A percentile compares a stretch with the other conserved stretches of the same genome.
Conservation (phyloP, 2,888 invertebrate genomes). For the Pterobdella sp. region DNA sequence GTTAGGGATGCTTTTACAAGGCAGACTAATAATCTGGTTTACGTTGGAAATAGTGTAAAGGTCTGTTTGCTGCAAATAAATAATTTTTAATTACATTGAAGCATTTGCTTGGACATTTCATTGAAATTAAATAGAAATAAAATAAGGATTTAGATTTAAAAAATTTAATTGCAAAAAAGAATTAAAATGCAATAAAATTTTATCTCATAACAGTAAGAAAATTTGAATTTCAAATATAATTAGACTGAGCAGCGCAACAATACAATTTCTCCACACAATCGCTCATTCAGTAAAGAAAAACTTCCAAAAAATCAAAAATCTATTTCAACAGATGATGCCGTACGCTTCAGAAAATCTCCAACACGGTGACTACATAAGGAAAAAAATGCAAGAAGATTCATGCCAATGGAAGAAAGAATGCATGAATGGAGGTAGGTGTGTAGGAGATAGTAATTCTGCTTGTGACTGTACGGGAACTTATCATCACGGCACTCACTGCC, state of each 20-base stretch:
- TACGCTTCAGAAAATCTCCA: not conserved
- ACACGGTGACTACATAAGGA: not conserved
- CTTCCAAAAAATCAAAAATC: too few species aligned
- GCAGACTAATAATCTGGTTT: not conserved
- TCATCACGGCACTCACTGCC: not conserved
- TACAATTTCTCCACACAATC: too few species aligned
- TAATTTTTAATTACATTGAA: too few species aligned
- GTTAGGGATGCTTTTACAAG: not conserved
- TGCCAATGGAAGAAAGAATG: constrained; percentile 1
- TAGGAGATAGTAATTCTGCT: not conserved
- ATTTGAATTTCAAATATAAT: too few species aligned
- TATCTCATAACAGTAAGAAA: not conserved
- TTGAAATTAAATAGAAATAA: too few species aligned
- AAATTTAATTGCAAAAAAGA: not conserved
- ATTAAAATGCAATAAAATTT: not conserved
- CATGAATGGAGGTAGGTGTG: constrained; percentile 9
- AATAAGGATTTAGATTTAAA: not conserved
- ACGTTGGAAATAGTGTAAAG: not conserved
- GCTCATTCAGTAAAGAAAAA: too few species aligned
- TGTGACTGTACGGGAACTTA: not conserved
- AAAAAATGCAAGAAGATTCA: not conserved
- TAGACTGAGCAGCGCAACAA: too few species aligned
- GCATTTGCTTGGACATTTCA: too few species aligned
- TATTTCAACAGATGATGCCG: not conserved
- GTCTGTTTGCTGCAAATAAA: too few species aligned